Conservation (phyloP, 1,140 invertebrate genomes). For the Danaus plexippus region DNA sequence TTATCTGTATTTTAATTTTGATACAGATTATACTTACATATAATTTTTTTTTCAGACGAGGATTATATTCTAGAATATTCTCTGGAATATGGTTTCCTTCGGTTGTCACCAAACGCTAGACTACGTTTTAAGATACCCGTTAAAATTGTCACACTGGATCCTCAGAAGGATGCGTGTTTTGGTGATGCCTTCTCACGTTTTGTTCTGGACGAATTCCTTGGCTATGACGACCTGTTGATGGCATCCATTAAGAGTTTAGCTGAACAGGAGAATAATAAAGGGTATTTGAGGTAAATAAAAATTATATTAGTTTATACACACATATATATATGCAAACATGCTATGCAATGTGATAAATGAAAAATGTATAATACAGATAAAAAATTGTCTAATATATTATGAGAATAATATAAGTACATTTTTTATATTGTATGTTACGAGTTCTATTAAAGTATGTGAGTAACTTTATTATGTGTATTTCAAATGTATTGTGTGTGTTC, state of each 20-base stretch:
- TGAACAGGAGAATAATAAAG: slow-evolving; percentile 97
- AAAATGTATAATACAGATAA: too few species aligned
- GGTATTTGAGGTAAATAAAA: slow-evolving; percentile 81
- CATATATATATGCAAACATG: too few species aligned
- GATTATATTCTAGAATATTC: slow-evolving; percentile 99
- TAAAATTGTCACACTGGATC: slow-evolving; percentile 92
- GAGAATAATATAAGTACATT: too few species aligned
- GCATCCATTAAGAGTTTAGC: slow-evolving; percentile 95
- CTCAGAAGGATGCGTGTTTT: slow-evolving; percentile 90
- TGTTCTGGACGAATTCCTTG: slow-evolving; percentile 92
- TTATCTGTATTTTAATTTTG: too few species aligned
- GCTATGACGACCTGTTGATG: slow-evolving; percentile 98
- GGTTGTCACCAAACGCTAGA: slow-evolving; percentile 88
- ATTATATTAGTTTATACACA: background rate
- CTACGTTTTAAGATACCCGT: slow-evolving; percentile 92
- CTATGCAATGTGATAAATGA: background rate
- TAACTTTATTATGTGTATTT: too few species aligned
- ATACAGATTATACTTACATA: slow-evolving; percentile 3
- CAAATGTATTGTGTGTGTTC: too few species aligned
- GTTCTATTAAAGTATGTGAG: too few species aligned
- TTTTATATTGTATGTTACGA: too few species aligned
- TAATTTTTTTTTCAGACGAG: slow-evolving; percentile 79
- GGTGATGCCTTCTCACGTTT: slow-evolving; percentile 93
- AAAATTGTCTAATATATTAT: too few species aligned
- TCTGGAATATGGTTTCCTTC: slow-evolving; percentile 95